phyloP scores from a whole-genome alignment of 2,888 invertebrate genomes.

The Pocota personata region DNA sequence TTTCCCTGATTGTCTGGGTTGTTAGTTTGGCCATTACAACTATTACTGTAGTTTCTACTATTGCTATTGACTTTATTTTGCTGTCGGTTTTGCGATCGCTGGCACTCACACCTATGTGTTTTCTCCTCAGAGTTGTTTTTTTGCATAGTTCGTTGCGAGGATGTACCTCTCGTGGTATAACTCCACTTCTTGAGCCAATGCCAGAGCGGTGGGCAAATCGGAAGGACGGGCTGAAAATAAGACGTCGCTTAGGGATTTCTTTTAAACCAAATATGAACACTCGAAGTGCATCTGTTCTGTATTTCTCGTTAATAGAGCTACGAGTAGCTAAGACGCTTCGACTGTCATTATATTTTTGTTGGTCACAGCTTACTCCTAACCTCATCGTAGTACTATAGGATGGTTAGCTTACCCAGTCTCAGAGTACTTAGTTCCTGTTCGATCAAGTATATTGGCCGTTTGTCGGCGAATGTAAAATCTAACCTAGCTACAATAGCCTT shows the following conservation, averaged over 20 bases:
- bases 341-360: too few species aligned
- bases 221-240: slow-evolving; percentile 52
- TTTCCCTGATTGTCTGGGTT: too few species aligned
- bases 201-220: too few species aligned
- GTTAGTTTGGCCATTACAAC: slow-evolving; percentile 16
- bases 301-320: slow-evolving; percentile 56
- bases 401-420: slow-evolving; percentile 36
- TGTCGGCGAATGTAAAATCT: slow-evolving; percentile 54
- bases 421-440: slow-evolving; percentile 62
- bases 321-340: too few species aligned
- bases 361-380: slow-evolving; percentile 47
- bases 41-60: slow-evolving; percentile 11
- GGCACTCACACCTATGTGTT: too few species aligned
- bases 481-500: slow-evolving; percentile 52
- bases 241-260: slow-evolving; percentile 48
- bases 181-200: too few species aligned
- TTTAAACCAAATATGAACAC: slow-evolving; percentile 53
- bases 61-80: not conserved
- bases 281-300: slow-evolving; percentile 55
- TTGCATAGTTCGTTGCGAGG: too few species aligned
- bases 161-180: too few species aligned
- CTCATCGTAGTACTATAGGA: slow-evolving; percentile 60
- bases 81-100: not conserved
- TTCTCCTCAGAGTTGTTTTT: too few species aligned
- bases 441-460: too few species aligned